Conservation (phyloP, 2,797 vertebrate species). For the Thalassophryne amazonica region DNA sequence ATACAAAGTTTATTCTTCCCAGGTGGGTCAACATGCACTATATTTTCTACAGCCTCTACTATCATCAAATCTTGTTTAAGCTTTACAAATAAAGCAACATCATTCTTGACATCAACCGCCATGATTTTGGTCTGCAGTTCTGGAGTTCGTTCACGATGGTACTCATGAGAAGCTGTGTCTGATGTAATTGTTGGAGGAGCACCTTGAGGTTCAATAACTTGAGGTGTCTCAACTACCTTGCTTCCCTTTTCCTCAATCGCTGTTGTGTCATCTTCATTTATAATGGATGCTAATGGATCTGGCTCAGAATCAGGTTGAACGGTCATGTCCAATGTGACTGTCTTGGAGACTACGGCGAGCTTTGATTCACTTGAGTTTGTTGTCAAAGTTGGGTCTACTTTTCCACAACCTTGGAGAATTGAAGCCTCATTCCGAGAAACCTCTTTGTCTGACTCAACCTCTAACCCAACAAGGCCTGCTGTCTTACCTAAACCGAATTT, state of each 20-base stretch:
- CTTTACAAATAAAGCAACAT: slow-evolving; percentile 17
- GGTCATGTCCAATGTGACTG: slow-evolving; percentile 28
- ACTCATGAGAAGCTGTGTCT: not conserved
- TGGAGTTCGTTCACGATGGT: not conserved
- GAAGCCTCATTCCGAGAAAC: slow-evolving; percentile 25
- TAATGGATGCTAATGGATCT: slow-evolving; percentile 3
- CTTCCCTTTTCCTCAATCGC: not conserved
- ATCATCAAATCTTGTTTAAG: slow-evolving; percentile 14
- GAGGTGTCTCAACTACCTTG: not conserved
- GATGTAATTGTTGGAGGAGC: not conserved
- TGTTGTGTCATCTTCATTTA: slow-evolving; percentile 12
- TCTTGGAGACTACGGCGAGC: slow-evolving; percentile 11
- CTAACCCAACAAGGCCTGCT: slow-evolving; percentile 13
- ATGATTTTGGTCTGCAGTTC: slow-evolving; percentile 1
- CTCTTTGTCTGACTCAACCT: slow-evolving; percentile 28
- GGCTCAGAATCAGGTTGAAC: not conserved
- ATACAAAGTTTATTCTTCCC: too few species aligned
- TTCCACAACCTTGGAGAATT: slow-evolving; percentile 31
- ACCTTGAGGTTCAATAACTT: slow-evolving; percentile 12
- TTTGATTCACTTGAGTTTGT: slow-evolving; percentile 23
- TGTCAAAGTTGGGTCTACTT: slow-evolving; percentile 17
- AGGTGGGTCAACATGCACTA: not conserved
- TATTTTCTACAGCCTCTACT: slow-evolving; percentile 3
- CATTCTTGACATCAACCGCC: not conserved
- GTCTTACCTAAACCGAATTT: slow-evolving; percentile 39